Conservation (phyloP, 2,888 invertebrate species). For the Chalcis sispes region DNA sequence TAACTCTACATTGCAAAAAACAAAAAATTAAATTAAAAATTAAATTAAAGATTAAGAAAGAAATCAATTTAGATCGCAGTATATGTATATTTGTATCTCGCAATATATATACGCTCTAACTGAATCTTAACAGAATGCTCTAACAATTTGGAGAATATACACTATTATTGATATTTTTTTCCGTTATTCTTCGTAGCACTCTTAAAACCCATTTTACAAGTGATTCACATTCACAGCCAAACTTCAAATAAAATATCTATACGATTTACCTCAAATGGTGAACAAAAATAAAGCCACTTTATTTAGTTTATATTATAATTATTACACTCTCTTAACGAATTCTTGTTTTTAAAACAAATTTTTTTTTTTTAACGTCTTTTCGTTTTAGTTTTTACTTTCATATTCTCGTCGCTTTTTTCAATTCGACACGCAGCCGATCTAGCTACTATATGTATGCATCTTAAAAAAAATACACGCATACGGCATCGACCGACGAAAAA, state of each 20-base stretch:
- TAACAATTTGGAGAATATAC: constrained; percentile 38
- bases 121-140: constrained; percentile 17
- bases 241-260: constrained; percentile 56
- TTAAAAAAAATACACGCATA: constrained; percentile 36
- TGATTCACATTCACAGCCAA: constrained; percentile 61
- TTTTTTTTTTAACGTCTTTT: too few relatives aligned
- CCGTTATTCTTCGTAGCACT: constrained; percentile 6
- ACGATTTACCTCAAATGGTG: not conserved
- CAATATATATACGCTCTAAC: constrained; percentile 27
- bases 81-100: constrained; percentile 23
- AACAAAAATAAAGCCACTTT: constrained; percentile 51
- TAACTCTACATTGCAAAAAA: constrained; percentile 27
- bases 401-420: constrained; percentile 10
- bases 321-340: constrained; percentile 15
- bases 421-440: not conserved
- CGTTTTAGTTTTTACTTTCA: constrained; percentile 27
- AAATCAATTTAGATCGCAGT: constrained; percentile 48
- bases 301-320: constrained; percentile 22
- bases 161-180: constrained; percentile 9
- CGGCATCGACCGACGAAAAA: constrained; percentile 1
- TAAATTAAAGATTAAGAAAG: constrained; percentile 44
- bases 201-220: constrained; percentile 52
- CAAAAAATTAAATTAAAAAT: constrained; percentile 52
- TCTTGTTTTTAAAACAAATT: constrained; percentile 1
- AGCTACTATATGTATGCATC: not conserved